Evolutionary conservation across 2,113 vertebrate genomes (phyloP), one percentile per base, ranked within the genome.

Genomic region (Nannospalax galili): DNA sequence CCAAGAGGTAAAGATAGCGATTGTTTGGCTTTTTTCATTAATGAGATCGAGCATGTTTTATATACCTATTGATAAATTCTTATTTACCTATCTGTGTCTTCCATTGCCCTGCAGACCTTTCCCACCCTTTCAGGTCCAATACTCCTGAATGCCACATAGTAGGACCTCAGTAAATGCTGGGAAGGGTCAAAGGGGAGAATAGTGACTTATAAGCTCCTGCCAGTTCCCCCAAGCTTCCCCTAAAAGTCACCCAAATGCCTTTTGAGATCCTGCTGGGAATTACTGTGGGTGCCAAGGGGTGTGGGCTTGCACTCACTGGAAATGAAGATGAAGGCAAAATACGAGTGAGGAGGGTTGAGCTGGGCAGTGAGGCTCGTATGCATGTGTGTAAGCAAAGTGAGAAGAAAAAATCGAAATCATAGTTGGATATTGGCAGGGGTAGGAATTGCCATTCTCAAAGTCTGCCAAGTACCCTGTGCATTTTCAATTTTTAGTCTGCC

Each of bases 341-440:
- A 70, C 20, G 45, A 20, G 35, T 45, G 89, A 93, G 42, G 45
- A 87, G 26, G 19, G 28, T 30, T 90, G 45, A 87, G 28, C 37
- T 48, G 77, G 40, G 56, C 20, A 35, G n/a, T 45, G 58, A 42
- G n/a, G 52, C 52, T 32, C 32, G 62, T 67, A 73, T 69, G 82
- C 17, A 3, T 60, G 45, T 58, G 52, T 70, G 30, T 45, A 28
- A 58, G 82, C 37, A 42, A 73, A 90, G 28, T 67, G 45, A 79
- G 56, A 70, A 7, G 45, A 94, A 82, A 40, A 75, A 92, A 91
- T 88, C 35, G 52, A 91, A 88, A 74, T 84, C 65, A 60, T 56
- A 89, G 30, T 64, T 85, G 14, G 72, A 35, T 65, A 30, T 64
- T 65, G 8, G 7, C 15, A 72, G 10, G 58, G 12, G 19, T 28